Evolutionary conservation across 2,888 invertebrate genomes (phyloP).

Genomic region (Rambutsinella grinnellia): DNA sequence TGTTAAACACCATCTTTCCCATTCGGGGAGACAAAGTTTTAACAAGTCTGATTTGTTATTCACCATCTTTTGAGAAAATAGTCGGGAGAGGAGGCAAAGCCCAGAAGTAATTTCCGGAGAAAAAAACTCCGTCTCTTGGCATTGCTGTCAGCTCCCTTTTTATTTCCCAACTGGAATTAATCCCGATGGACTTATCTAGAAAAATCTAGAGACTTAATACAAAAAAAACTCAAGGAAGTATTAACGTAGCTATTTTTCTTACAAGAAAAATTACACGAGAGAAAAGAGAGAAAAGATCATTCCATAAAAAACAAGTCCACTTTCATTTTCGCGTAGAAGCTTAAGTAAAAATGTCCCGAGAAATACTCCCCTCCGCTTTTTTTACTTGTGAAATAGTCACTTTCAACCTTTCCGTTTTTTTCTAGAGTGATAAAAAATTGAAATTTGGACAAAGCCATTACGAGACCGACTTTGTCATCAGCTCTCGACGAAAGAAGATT

Average conservation of each 20-base stretch:
- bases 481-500: too few species aligned
- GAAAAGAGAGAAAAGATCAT: too few species aligned
- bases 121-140: constrained; percentile 30
- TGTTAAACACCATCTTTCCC: too few species aligned
- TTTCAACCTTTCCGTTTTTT: constrained; percentile 24
- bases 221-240: too few species aligned
- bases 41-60: constrained; percentile 29
- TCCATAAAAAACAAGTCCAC: too few species aligned
- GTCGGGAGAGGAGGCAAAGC: constrained; percentile 7
- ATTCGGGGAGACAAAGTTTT: too few species aligned
- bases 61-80: too few species aligned
- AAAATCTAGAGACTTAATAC: constrained; percentile 38
- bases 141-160: constrained; percentile 41
- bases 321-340: too few species aligned
- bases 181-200: constrained; percentile 43
- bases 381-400: constrained; percentile 19
- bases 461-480: too few species aligned
- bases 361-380: constrained; percentile 25
- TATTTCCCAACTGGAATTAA: constrained; percentile 45
- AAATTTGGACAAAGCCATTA: constrained; percentile 19
- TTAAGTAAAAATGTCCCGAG: too few species aligned
- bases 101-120: constrained; percentile 40
- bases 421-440: constrained; percentile 37
- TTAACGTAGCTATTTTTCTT: too few species aligned
- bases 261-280: too few species aligned